Conservation (phyloP, 2,113 vertebrate genomes). For the Nothocercus nigrocapillus region DNA sequence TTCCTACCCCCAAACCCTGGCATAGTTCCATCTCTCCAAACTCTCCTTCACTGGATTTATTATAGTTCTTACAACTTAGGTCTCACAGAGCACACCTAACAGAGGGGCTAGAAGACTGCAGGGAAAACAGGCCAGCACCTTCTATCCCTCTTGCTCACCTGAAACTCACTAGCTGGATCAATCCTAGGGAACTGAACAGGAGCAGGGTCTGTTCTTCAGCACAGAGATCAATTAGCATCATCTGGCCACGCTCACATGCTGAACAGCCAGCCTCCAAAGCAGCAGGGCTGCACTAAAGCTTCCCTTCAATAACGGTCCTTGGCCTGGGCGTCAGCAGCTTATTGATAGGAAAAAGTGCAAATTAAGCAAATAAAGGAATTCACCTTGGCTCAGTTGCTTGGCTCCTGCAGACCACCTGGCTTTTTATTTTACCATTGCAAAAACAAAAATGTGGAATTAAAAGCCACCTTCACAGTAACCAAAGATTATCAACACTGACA, state of each 20-base stretch:
- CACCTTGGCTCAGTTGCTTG: background rate
- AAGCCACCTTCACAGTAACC: background rate
- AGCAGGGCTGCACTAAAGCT: background rate
- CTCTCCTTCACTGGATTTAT: background rate
- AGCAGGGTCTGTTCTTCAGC: rapidly evolving
- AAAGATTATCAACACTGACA: background rate
- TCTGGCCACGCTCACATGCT: rapidly evolving
- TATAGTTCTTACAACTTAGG: background rate
- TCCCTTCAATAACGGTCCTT: background rate
- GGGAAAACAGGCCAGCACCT: background rate
- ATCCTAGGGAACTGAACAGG: background rate
- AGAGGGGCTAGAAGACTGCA: background rate
- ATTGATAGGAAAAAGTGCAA: background rate
- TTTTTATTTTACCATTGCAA: background rate
- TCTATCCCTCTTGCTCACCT: background rate
- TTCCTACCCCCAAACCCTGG: background rate
- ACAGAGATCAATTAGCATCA: background rate
- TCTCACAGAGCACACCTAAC: background rate
- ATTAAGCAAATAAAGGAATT: background rate
- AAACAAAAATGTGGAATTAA: background rate
- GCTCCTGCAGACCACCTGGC: background rate
- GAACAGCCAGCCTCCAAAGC: background rate
- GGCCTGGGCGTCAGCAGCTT: background rate
- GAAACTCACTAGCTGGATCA: background rate
- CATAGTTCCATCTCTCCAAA: background rate